Percentiles rank a stretch among this genome's conserved stretches.
phyloP scores from a whole-genome alignment of 2,113 vertebrate species.

The human (Homo sapiens) region DNA sequence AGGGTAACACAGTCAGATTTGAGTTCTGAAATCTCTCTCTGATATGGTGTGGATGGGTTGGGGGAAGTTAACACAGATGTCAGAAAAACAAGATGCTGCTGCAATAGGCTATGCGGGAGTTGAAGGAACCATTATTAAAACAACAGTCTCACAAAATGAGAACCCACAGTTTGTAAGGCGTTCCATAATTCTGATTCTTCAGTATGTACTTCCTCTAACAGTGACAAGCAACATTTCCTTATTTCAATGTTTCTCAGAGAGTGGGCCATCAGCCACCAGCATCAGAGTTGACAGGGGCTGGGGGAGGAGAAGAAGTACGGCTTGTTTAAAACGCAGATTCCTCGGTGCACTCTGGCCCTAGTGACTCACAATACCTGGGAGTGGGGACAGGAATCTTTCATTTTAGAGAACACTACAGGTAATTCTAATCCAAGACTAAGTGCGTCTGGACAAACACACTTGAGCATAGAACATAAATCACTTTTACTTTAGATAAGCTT shows the following conservation, averaged over 20 bases:
- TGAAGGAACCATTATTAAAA: background rate
- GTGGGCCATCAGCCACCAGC: background rate
- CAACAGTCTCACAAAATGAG: background rate
- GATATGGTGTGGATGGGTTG: background rate
- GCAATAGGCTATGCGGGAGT: background rate
- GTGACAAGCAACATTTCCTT: background rate
- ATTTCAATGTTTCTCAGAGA: background rate
- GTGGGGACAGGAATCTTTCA: background rate
- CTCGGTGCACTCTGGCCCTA: background rate
- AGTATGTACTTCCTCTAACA: background rate
- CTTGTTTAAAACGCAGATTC: background rate
- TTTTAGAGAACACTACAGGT: background rate
- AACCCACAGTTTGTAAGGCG: background rate
- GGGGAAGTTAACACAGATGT: background rate
- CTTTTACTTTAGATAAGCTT: constrained; percentile 16
- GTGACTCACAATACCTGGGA: background rate
- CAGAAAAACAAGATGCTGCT: background rate
- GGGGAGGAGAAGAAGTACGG: background rate
- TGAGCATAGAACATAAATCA: background rate
- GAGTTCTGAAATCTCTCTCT: background rate
- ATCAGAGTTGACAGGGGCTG: background rate
- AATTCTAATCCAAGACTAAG: background rate
- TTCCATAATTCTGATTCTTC: background rate
- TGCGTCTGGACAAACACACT: background rate
- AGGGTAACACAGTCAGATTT: background rate